Conservation (phyloP, 2,797 vertebrate species). For the Sebastes steindachneri region DNA sequence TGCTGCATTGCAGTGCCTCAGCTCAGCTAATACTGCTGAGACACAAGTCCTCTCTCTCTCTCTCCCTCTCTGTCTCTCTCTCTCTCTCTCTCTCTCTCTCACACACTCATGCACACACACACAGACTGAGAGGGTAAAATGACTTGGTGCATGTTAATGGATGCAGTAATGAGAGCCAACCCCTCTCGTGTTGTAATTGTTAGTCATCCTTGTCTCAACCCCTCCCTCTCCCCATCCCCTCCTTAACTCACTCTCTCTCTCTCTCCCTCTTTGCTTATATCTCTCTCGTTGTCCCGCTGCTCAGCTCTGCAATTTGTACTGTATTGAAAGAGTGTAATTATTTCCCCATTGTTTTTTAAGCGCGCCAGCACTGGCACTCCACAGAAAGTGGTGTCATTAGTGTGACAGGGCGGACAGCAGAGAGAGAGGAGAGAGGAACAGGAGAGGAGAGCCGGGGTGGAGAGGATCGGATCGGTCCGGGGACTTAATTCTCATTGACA, state of each 20-base stretch:
- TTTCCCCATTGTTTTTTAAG: conserved; percentile 70
- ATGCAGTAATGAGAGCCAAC: conserved; percentile 80
- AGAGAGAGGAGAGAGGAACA: neutral
- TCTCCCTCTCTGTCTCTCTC: neutral
- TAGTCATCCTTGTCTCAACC: conserved; percentile 73
- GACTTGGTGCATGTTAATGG: conserved; percentile 81
- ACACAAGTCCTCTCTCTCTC: neutral
- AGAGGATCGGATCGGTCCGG: conserved; percentile 50
- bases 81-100: no score
- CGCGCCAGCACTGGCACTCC: conserved; percentile 45
- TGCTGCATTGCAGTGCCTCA: conserved; percentile 55
- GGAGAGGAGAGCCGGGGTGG: conserved; percentile 23
- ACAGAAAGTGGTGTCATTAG: conserved; percentile 74
- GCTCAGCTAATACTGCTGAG: conserved; percentile 36
- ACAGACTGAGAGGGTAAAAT: conserved; percentile 51
- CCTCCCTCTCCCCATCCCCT: conserved; percentile 25
- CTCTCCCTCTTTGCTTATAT: conserved; percentile 1
- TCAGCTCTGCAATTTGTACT: conserved; percentile 69
- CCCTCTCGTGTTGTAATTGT: conserved; percentile 80
- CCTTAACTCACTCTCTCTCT: neutral
- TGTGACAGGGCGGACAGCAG: conserved; percentile 52
- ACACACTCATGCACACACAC: neutral
- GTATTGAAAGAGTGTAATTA: conserved; percentile 75
- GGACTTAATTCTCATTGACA: conserved; percentile 85
- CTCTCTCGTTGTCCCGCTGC: conserved; percentile 34